phyloP scores from a whole-genome alignment of 2,888 invertebrate genomes.

The Catocala fraxini region DNA sequence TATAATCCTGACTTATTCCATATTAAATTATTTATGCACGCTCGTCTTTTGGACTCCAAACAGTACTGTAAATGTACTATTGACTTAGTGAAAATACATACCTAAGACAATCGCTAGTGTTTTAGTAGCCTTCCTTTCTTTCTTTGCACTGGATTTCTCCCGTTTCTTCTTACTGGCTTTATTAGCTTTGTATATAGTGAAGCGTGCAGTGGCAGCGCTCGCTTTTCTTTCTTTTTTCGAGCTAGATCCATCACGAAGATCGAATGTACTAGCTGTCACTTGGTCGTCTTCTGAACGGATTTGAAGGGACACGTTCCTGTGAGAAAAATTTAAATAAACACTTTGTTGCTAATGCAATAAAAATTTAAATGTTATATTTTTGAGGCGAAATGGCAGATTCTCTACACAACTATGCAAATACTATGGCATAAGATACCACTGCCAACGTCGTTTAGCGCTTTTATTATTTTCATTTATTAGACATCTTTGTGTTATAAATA shows the following conservation, averaged over 20 bases:
- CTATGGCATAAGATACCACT: too few species aligned
- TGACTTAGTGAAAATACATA: slow-evolving; percentile 78
- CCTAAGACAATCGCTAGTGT: slow-evolving; percentile 99
- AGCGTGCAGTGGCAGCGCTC: slow-evolving; percentile 90
- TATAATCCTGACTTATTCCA: too few species aligned
- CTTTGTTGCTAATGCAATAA: too few species aligned
- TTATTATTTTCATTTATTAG: too few species aligned
- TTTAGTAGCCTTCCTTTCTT: slow-evolving; percentile 99
- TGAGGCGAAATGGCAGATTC: too few species aligned
- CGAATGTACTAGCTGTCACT: slow-evolving; percentile 72
- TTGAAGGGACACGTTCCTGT: slow-evolving; percentile 88
- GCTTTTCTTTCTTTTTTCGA: slow-evolving; percentile 92
- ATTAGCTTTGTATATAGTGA: slow-evolving; percentile 97
- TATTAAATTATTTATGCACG: too few species aligned
- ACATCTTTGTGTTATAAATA: too few species aligned
- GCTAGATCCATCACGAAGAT: slow-evolving; percentile 76
- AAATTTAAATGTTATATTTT: too few species aligned
- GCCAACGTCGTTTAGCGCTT: too few species aligned
- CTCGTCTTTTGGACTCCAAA: too few species aligned
- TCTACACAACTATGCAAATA: too few species aligned
- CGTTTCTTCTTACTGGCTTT: slow-evolving; percentile 98
- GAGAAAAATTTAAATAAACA: neutral
- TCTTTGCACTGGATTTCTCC: slow-evolving; percentile 97
- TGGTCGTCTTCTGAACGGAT: slow-evolving; percentile 77
- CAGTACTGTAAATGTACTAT: too few species aligned